Conservation (phyloP, 2,888 invertebrate species). For the Melitaea athalia region DNA sequence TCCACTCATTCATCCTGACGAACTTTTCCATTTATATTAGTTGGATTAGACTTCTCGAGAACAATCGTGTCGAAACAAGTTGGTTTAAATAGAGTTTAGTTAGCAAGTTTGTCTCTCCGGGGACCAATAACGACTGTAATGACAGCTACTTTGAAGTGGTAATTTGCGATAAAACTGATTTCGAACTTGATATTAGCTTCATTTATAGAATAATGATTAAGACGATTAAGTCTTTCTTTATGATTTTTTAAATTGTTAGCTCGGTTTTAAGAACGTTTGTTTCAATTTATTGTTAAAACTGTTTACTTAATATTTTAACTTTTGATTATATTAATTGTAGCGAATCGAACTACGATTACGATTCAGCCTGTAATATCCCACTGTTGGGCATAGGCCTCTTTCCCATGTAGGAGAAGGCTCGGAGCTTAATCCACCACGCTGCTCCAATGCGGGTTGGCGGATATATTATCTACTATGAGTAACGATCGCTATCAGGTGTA, state of each 20-base stretch:
- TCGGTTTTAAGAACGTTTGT: neutral
- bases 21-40: neutral
- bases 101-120: slow-evolving; percentile 36
- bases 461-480: no score
- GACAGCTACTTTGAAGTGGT: slow-evolving; percentile 44
- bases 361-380: no score
- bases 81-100: slow-evolving; percentile 33
- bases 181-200: slow-evolving; percentile 14
- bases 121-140: slow-evolving; percentile 49
- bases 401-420: no score
- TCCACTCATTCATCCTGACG: no score
- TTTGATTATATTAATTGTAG: neutral
- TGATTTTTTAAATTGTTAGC: neutral
- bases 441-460: no score
- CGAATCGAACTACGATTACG: no score
- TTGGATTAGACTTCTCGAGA: slow-evolving; percentile 27
- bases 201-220: slow-evolving; percentile 1
- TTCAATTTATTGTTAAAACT: neutral
- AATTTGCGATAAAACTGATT: slow-evolving; percentile 42
- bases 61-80: slow-evolving; percentile 31
- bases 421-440: no score
- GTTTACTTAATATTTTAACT: neutral
- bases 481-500: no score
- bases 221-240: neutral
- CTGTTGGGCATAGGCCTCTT: no score